Percentiles rank a stretch among this genome's conserved stretches.
phyloP scores from a whole-genome alignment of 2,113 vertebrate species.

The Herpetotheres cachinnans region DNA sequence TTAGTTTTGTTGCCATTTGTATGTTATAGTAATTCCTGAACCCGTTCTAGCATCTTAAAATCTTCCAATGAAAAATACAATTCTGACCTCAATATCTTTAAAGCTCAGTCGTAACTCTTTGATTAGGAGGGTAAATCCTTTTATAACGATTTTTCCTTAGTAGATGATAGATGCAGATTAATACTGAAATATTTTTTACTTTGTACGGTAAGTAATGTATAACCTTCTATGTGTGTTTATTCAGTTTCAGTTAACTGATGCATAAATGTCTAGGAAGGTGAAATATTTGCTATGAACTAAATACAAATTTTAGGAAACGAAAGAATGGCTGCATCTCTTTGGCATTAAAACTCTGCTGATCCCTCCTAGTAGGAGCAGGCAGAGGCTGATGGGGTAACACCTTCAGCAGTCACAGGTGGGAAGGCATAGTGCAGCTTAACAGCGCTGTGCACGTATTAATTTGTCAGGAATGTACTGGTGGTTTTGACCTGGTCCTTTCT shows the following conservation, averaged over 20 bases:
- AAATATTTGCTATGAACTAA: background rate
- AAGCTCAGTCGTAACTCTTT: background rate
- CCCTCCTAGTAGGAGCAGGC: background rate
- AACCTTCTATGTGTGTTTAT: background rate
- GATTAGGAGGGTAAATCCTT: background rate
- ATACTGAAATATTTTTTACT: background rate
- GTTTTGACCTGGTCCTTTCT: constrained; percentile 52
- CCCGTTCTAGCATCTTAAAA: background rate
- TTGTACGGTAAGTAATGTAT: constrained; percentile 39
- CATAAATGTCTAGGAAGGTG: background rate
- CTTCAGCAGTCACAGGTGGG: background rate
- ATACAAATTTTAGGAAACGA: background rate
- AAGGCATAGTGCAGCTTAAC: background rate
- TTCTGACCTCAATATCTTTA: background rate
- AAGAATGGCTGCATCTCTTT: background rate
- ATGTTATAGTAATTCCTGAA: background rate
- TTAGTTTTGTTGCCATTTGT: background rate
- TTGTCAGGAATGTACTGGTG: background rate
- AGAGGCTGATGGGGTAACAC: background rate
- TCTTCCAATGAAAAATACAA: background rate
- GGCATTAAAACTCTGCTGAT: background rate
- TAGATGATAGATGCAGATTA: background rate
- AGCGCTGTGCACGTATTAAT: background rate
- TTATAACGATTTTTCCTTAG: background rate
- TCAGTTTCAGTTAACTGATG: background rate